Percentiles rank a stretch among this genome's conserved stretches.
Evolutionary conservation across 2,888 invertebrate genomes (phyloP).

Genomic region (Calliphora vomitoria): DNA sequence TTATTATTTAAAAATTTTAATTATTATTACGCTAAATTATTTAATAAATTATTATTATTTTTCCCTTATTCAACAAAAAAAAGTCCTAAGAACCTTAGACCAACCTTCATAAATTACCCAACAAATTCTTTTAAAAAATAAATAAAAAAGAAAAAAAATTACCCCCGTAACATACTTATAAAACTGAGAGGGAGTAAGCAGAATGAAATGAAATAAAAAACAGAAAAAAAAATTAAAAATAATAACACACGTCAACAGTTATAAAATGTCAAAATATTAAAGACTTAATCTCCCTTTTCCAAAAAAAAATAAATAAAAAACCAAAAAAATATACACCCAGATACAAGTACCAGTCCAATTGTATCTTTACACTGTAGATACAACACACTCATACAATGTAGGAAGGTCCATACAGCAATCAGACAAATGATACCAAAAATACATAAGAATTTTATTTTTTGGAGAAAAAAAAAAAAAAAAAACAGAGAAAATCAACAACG

Average conservation of each 20-base stretch:
- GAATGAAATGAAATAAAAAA: constrained; percentile 16
- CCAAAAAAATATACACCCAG: constrained; percentile 23
- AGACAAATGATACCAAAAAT: constrained; percentile 49
- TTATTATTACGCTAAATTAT: neutral
- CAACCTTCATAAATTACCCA: neutral
- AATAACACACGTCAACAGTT: constrained; percentile 75
- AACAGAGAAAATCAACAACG: neutral
- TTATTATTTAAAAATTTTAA: too few species aligned
- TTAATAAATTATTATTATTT: too few species aligned
- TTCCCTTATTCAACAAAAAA: neutral
- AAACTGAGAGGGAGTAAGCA: neutral
- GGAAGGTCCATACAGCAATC: neutral
- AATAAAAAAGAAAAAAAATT: constrained; percentile 6
- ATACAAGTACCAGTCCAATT: neutral
- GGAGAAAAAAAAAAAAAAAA: neutral
- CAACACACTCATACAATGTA: neutral
- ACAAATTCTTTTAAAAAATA: constrained; percentile 24
- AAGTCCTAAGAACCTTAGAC: neutral
- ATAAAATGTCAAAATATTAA: constrained; percentile 78
- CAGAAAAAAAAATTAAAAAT: constrained; percentile 45
- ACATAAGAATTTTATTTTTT: constrained; percentile 11
- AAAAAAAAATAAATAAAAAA: neutral
- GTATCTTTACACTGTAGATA: neutral
- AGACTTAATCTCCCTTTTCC: constrained; percentile 75
- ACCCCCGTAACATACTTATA: neutral